Evolutionary conservation across 2,113 vertebrate genomes (phyloP).

Genomic region (Platycercus adscitus): DNA sequence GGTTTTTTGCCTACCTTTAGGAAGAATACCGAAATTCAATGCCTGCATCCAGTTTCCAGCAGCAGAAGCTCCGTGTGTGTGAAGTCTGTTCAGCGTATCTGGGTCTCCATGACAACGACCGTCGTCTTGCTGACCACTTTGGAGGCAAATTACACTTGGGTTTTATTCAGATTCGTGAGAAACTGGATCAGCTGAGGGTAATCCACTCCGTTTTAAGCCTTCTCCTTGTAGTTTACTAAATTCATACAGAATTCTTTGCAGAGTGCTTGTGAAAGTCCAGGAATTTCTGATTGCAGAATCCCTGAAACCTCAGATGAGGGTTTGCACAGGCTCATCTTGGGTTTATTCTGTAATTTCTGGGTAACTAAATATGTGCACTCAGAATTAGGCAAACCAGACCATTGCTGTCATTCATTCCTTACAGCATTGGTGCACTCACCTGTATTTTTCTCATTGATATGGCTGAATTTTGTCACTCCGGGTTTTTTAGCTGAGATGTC

Average conservation of each 20-base stretch:
- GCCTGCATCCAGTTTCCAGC: conserved; percentile 98
- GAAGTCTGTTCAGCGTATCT: conserved; percentile 98
- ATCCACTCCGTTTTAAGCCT: conserved; percentile 1
- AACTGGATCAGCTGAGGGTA: conserved; percentile 94
- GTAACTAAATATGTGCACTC: not conserved
- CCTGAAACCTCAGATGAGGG: not conserved
- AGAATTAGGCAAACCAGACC: not conserved
- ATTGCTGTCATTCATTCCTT: not conserved
- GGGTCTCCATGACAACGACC: conserved; percentile 97
- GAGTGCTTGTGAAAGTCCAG: not conserved
- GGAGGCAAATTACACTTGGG: conserved; percentile 97
- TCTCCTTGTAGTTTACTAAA: not conserved
- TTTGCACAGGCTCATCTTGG: not conserved
- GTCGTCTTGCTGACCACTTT: conserved; percentile 97
- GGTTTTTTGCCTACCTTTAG: conserved; percentile 60
- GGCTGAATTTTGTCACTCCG: not conserved
- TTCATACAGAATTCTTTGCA: not conserved
- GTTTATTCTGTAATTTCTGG: not conserved
- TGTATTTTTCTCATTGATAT: not conserved
- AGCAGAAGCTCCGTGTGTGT: conserved; percentile 97
- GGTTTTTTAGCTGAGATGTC: not conserved
- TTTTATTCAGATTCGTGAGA: conserved; percentile 98
- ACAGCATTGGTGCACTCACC: not conserved
- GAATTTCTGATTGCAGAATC: not conserved
- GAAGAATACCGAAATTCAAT: conserved; percentile 99